These are phyloP conservation scores for Phocoena phocoena DNA, from an alignment of 2,113 vertebrate species.

Conservation along the genomic window DNA sequence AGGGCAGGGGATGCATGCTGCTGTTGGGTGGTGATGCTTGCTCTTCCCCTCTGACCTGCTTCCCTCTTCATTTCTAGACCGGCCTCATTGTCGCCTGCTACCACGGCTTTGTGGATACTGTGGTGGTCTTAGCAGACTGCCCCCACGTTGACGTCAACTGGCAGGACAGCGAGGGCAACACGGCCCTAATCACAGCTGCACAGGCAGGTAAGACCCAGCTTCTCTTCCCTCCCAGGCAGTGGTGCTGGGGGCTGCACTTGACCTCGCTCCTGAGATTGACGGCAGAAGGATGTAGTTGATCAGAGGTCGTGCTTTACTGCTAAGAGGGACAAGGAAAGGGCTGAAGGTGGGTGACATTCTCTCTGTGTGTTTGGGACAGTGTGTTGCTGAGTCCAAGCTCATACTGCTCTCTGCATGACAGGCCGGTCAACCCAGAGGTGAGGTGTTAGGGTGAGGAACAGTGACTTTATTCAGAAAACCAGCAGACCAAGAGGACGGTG, in stretches of 20 bases:
- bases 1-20: not conserved
- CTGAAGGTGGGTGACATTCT: rapidly evolving
- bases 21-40: not conserved
- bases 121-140: constrained; percentile 93
- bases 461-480: not conserved
- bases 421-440: not conserved
- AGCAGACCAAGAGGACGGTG: not conserved
- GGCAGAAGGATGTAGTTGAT: rapidly evolving
- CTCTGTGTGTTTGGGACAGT: rapidly evolving
- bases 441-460: not conserved
- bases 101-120: constrained; percentile 95
- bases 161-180: constrained; percentile 98
- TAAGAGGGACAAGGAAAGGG: not conserved
- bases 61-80: constrained; percentile 86
- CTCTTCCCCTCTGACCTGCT: constrained; percentile 45
- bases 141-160: constrained; percentile 96
- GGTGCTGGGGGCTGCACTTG: rapidly evolving
- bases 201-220: constrained; percentile 92
- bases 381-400: not conserved
- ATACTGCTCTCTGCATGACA: not conserved
- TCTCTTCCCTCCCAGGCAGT: not conserved
- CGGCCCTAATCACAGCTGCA: constrained; percentile 93
- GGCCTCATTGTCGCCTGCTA: constrained; percentile 95
- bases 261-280: rapidly evolving
- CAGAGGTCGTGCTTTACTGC: not conserved